phyloP scores from a whole-genome alignment of 2,113 vertebrate genomes.

The Syngnathoides biaculeatus region DNA sequence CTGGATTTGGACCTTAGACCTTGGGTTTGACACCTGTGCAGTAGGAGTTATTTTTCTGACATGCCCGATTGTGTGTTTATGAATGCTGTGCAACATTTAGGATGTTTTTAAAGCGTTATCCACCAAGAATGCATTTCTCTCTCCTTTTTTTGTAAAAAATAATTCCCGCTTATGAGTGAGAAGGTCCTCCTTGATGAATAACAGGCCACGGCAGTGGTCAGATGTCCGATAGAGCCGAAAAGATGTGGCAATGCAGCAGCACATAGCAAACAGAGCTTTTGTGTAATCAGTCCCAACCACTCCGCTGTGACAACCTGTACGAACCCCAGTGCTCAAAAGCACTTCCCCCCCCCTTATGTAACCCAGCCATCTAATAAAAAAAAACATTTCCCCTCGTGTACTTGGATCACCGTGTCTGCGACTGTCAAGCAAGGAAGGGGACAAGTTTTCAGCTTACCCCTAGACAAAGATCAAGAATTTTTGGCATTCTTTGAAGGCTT shows the following conservation, averaged over 20 bases:
- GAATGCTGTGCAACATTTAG: too few relatives aligned
- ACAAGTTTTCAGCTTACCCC: slow-evolving; percentile 34
- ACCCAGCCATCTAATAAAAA: slow-evolving; percentile 5
- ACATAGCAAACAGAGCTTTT: slow-evolving; percentile 17
- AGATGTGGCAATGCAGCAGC: slow-evolving; percentile 3
- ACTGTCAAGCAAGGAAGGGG: slow-evolving; percentile 33
- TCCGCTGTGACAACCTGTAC: not conserved
- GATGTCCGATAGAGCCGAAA: not conserved
- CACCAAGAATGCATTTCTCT: not conserved
- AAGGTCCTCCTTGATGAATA: not conserved
- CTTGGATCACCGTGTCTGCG: not conserved
- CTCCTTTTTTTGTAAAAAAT: not conserved
- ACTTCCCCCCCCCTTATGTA: slow-evolving; percentile 7
- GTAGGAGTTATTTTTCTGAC: too few relatives aligned
- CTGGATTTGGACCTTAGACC: too few relatives aligned
- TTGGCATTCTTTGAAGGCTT: slow-evolving; percentile 59
- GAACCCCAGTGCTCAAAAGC: not conserved
- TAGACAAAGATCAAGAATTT: slow-evolving; percentile 50
- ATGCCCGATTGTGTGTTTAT: too few relatives aligned
- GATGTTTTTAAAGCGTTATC: too few relatives aligned
- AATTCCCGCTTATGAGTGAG: not conserved
- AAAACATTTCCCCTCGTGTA: not conserved
- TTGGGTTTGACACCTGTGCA: too few relatives aligned
- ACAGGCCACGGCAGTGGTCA: not conserved
- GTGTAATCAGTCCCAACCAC: slow-evolving; percentile 7